These are phyloP conservation scores for Nineta flava DNA, from an alignment of 2,888 invertebrate genomes.

Conservation along the genomic window DNA sequence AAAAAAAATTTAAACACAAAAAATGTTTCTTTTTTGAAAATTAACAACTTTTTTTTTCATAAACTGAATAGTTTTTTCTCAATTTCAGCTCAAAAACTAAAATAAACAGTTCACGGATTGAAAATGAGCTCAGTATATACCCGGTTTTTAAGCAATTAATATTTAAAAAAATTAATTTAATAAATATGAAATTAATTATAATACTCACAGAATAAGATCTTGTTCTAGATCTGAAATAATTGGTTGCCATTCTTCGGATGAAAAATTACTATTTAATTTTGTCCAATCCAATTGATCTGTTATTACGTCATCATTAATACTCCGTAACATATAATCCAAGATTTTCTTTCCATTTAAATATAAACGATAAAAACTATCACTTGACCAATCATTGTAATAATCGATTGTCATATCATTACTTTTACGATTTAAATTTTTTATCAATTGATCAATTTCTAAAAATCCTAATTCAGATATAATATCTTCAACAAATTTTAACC, in stretches of 20 bases:
- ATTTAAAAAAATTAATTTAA: no score
- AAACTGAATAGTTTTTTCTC: no score
- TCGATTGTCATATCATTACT: no score
- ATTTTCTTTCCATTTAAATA: background rate
- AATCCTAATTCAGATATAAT: slow-evolving; percentile 29
- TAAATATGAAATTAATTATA: no score
- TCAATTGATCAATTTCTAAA: slow-evolving; percentile 27
- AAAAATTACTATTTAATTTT: background rate
- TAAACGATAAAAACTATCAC: background rate
- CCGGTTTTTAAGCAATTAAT: no score
- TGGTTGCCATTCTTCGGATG: background rate
- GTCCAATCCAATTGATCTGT: background rate
- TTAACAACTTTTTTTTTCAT: no score
- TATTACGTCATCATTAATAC: background rate
- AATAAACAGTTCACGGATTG: no score
- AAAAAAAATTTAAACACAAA: no score
- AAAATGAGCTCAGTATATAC: no score
- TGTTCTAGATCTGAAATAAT: background rate
- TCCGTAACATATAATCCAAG: background rate
- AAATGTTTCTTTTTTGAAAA: no score
- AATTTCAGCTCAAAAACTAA: no score
- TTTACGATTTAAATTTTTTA: background rate
- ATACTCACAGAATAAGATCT: background rate
- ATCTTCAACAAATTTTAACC: slow-evolving; percentile 29
- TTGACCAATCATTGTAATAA: background rate